Evolutionary conservation across 2,888 invertebrate genomes (phyloP), one percentile per base, ranked within the genome.

Genomic region (Tetragonula carbonaria): DNA sequence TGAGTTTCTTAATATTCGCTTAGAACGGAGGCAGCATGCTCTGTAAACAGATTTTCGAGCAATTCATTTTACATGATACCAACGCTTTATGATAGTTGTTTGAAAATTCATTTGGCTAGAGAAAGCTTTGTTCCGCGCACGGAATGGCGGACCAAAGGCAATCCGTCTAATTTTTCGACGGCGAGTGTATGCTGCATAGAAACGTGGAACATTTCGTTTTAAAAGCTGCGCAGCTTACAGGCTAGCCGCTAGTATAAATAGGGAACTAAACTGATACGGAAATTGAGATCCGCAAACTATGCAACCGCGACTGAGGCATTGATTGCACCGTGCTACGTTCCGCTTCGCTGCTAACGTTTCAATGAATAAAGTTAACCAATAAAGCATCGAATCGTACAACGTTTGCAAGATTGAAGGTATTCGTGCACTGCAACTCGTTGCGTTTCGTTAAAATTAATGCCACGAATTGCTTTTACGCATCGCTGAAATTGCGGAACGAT

Each of bases 341-440:
- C 87, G 80, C 71, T 81, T 73, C 81, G 81, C 63, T 80, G 80
- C 75, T 78, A 90, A 90, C 87, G 86, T 86, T 88, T 88, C 88
- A 88, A 86, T 87, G 90, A 91, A 92, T 92, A 91, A 92, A 92
- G 90, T 92, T 92, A 89, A 88, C 88, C 89, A 89, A 91, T 92
- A 91, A 92, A 92, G 90, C 91, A 84, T 82, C 81, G 83, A 78
- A 86, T 84, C 75, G 73, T 85, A 85, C 68, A 73, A 38, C 62
- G 86, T 62, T 83, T 33, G 77, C 74, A 80, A 81, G 74, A 80
- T 79, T 66, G 78, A 70, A 87, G 74, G 72, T 63, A 83, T 83
- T 73, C 63, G 28, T 62, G 11, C 8, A 21, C 55, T 21, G 38
- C 65, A 66, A 51, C 38, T 62, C 74, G 67, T 72, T 72, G 63